These are phyloP conservation scores for Cataglyphis hispanica DNA, from an alignment of 1,140 invertebrate genomes.

Conservation along the genomic window DNA sequence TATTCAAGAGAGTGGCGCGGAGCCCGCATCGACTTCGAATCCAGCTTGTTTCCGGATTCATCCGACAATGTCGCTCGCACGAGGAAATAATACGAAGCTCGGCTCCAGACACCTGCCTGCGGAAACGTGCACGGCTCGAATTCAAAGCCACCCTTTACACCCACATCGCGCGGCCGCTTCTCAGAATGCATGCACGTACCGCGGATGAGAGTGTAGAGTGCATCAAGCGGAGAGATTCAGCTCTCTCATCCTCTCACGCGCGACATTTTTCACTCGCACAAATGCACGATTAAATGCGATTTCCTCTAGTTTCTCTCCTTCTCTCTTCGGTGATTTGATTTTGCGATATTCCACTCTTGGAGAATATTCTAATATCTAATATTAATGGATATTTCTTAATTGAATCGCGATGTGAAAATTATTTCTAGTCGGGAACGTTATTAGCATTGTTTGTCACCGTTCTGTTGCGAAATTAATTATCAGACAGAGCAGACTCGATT, in stretches of 20 bases:
- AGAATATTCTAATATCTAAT: neutral
- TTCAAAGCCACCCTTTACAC: conserved; percentile 37
- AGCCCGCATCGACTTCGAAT: conserved; percentile 19
- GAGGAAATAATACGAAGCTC: conserved; percentile 55
- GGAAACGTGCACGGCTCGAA: conserved; percentile 53
- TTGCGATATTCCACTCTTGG: neutral
- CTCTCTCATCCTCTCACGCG: neutral
- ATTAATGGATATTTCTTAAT: conserved; percentile 28
- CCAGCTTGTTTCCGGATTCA: conserved; percentile 62
- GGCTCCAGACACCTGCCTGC: conserved; percentile 22
- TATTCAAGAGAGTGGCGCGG: neutral
- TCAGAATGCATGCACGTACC: neutral
- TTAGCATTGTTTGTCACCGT: conserved; percentile 33
- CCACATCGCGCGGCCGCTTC: conserved; percentile 5
- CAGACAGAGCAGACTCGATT: conserved; percentile 31
- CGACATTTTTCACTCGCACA: neutral
- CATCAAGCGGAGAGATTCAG: too few species aligned
- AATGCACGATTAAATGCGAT: conserved; percentile 23
- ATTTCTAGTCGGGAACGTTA: neutral
- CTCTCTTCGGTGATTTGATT: neutral
- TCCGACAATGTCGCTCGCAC: conserved; percentile 57
- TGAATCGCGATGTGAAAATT: conserved; percentile 31
- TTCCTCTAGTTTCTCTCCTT: neutral
- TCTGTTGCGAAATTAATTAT: conserved; percentile 36
- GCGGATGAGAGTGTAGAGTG: neutral